Evolutionary conservation across 2,797 vertebrate species (phyloP), one percentile per base, ranked within the genome.

Genomic region (Myotis pilosus): DNA sequence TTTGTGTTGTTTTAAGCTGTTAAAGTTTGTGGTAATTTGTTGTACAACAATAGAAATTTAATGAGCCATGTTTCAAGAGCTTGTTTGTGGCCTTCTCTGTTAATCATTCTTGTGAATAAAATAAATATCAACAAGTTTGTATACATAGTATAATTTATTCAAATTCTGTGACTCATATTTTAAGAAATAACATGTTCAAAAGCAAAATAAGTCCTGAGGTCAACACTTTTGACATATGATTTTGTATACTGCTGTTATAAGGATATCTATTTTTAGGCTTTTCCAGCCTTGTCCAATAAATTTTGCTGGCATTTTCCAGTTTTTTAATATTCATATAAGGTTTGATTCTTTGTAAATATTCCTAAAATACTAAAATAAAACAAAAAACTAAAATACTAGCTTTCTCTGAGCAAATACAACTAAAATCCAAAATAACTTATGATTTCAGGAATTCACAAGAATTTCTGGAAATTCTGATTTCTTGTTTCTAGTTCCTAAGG

Each of bases 101-200:
- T 87, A 95, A 55, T 89, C 62, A 87, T 84, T 76, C 84, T 89
- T 89, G 49, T 38, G 33, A 96, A 80, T 64, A 83, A 74, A 79
- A 87, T 79, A 72, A 72, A 79, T 87, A 84, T 28, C 41, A 87
- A 8, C 53, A 87, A 87, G 44, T 85, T 28, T 71, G 38, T 84
- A 83, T 38, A 19, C 36, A 80, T 33, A 22, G 5, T 76, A 41
- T 36, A 69, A 51, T 91, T 92, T 78, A 91, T 51, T 69, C 8
- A 83, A 93, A 94, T 80, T 17, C 41, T 30, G 3, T 30, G 44
- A 76, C 6, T 49, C 41, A 20, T 53, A 16, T 89, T 76, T 83
- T 55, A 78, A 90, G 90, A 88, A 78, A 36, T 44, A 87, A 38
- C 47, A 86, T 23, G 23, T 69, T 64, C 44, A 57, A 72, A 92